Base-by-base conservation (phyloP, 2,888 invertebrate species). In the Cephonodes hylas region DNA sequence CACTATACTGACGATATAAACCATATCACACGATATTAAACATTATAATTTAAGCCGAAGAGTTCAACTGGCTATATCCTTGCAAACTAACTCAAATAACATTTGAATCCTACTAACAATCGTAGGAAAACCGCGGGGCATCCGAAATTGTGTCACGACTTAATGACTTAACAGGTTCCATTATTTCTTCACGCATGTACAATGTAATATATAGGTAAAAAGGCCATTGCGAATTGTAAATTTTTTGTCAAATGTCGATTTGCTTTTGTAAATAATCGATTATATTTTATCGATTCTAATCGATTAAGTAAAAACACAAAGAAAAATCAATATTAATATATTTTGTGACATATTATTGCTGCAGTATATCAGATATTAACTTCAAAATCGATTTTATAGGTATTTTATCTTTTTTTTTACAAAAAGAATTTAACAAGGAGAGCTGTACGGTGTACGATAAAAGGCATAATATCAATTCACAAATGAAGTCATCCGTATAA, bases 1-100 rank as follows among this genome's bases (percentile, higher is more conserved):
- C 73, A 71, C 64, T 72, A 66, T 85, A 84, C 80, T 81, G 82
- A 79, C 73, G 72, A 75, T 74, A 64, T 78, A 76, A 77, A 79
- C 76, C 69, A 79, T 72, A 72, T 68, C 69, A 65, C 68, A 68
- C 65, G 62, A 70, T 64, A 65, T 70, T 68, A 70, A 72, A 65
- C 61, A 64, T 60, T 65, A 65, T 25, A 58, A 48, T 58, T 27
- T 15, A 7, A 57, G 56, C 44, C 60, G 59, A 8, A 62, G 42
- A 61, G 58, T 57, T 46, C 38, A 38, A 56, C 27, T 27, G 27
- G 4, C 22, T 38, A 34, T 4, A 34, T n/a, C 34, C 57, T n/a
- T 59, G 5, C 15, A 25, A 42, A 20, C 18, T 15, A 48, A 48
- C 18, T 53, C 10, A 15, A 27, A 53, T 53, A 53, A 5, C 15